A percentile compares a stretch with the other conserved stretches of the same genome.
Evolutionary conservation across 2,888 invertebrate genomes (phyloP).

Genomic region (Conistra vaccinii): DNA sequence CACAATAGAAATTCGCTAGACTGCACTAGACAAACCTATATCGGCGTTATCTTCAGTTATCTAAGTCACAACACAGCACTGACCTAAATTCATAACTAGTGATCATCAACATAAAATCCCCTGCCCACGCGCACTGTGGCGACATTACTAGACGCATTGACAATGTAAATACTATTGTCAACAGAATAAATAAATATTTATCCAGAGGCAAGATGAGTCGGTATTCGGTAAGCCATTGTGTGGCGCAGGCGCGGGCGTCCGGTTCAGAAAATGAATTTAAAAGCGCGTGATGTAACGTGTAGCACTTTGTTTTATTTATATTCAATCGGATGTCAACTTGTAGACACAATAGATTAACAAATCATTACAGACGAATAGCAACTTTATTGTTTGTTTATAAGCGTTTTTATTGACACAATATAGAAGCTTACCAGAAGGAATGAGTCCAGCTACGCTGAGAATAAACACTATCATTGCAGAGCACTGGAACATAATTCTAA

Average conservation of each 20-base stretch:
- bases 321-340: slow-evolving; percentile 61
- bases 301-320: slow-evolving; percentile 63
- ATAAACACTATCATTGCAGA: slow-evolving; percentile 77
- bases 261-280: slow-evolving; percentile 76
- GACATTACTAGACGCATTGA: slow-evolving; percentile 82
- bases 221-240: slow-evolving; percentile 81
- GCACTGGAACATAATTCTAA: slow-evolving; percentile 62
- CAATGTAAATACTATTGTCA: slow-evolving; percentile 90
- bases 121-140: slow-evolving; percentile 83
- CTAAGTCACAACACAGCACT: slow-evolving; percentile 75
- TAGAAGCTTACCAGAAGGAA: slow-evolving; percentile 79
- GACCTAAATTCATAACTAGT: slow-evolving; percentile 84
- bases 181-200: slow-evolving; percentile 90
- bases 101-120: slow-evolving; percentile 83
- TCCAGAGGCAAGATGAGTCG: slow-evolving; percentile 85
- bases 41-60: slow-evolving; percentile 71
- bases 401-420: slow-evolving; percentile 3
- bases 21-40: slow-evolving; percentile 49
- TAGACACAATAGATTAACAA: slow-evolving; percentile 62
- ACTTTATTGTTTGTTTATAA: slow-evolving; percentile 24
- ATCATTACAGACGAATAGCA: slow-evolving; percentile 43
- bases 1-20: slow-evolving; percentile 46
- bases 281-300: slow-evolving; percentile 75
- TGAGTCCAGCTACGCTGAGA: slow-evolving; percentile 73
- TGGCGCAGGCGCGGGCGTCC: slow-evolving; percentile 76